Evolutionary conservation across 2,888 invertebrate genomes (phyloP), one percentile per base, ranked within the genome.

Genomic region (Protonemura montana): DNA sequence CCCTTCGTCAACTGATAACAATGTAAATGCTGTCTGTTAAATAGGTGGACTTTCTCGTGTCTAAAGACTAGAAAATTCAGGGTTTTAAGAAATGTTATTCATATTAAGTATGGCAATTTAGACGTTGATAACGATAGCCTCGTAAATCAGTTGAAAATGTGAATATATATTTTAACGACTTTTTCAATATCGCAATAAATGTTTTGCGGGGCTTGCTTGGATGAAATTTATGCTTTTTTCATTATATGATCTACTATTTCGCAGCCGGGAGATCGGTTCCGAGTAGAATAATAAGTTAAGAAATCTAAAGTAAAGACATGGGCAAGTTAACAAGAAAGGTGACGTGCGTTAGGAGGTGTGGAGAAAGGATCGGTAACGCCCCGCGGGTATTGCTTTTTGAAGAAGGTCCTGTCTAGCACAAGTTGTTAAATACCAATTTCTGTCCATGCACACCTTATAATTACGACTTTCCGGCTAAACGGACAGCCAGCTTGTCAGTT

Each of bases 391-490:
- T 41, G 84, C 28, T 7, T 81, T 28, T 28, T 30, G 30, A 81
- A n/a, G 78, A 78, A 78, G 78, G 78, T 1, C 81, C 30, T 81
- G 30, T n/a, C 28, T 28, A 21, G 29, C 30, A 10, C n/a, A 80
- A 42, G 81, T 76, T 76, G 76, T 81, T 25, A 86, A 78, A 85
- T 59, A 80, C 82, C 59, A 82, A 80, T 78, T 76, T 35, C 80
- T 80, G 76, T 21, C 86, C 76, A 30, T 82, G 91, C 91, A 91
- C 91, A 91, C 91, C 92, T 91, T 91, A 91, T 92, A 92, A 92
- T 92, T 92, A 92, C 91, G 91, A 91, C 92, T 92, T 91, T 90
- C 91, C 91, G 91, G 91, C 91, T 91, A 91, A 91, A 91, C 91
- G 91, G 91, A 90, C 90, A 91, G 89, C 91, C 35, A 6, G 35